Conservation (phyloP, 2,113 vertebrate species). For the Albula goreensis region DNA sequence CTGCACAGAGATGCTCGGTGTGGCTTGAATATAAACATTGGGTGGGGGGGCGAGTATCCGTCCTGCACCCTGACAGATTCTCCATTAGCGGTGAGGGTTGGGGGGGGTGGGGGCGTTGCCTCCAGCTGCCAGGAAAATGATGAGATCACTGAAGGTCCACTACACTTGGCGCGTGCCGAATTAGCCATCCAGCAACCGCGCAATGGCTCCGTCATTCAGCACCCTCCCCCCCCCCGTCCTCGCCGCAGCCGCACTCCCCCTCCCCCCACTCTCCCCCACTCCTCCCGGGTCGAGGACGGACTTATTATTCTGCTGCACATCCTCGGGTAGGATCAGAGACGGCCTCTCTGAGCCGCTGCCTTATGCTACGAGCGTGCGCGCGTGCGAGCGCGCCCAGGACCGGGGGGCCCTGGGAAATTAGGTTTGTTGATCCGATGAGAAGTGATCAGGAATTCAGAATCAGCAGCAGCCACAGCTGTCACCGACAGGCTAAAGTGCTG, state of each 20-base stretch:
- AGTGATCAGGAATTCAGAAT: background rate
- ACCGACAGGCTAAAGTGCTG: background rate
- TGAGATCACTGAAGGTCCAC: conserved; percentile 59
- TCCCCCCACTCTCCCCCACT: conserved; percentile 8
- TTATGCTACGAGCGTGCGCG: background rate
- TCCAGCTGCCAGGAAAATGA: conserved; percentile 65
- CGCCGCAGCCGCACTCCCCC: conserved; percentile 45
- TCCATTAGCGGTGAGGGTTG: conserved; percentile 37
- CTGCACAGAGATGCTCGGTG: background rate
- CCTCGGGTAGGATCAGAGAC: conserved; percentile 31
- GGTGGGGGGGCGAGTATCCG: conserved; percentile 34
- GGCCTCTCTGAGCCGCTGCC: conserved; percentile 21
- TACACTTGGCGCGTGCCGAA: conserved; percentile 47
- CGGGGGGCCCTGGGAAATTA: background rate
- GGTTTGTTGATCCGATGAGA: background rate
- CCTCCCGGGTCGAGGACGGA: conserved; percentile 28
- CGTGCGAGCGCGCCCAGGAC: background rate
- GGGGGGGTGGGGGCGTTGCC: conserved; percentile 59
- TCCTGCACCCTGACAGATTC: conserved; percentile 24
- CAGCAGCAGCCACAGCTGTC: background rate
- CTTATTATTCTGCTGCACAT: conserved; percentile 45
- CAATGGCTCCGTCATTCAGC: conserved; percentile 41
- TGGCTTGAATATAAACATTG: background rate
- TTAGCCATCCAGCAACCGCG: conserved; percentile 53
- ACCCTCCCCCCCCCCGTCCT: conserved; percentile 58